A percentile compares a stretch with the other conserved stretches of the same genome.
Conservation (phyloP, 2,113 vertebrate species). For the Diadophis punctatus region DNA sequence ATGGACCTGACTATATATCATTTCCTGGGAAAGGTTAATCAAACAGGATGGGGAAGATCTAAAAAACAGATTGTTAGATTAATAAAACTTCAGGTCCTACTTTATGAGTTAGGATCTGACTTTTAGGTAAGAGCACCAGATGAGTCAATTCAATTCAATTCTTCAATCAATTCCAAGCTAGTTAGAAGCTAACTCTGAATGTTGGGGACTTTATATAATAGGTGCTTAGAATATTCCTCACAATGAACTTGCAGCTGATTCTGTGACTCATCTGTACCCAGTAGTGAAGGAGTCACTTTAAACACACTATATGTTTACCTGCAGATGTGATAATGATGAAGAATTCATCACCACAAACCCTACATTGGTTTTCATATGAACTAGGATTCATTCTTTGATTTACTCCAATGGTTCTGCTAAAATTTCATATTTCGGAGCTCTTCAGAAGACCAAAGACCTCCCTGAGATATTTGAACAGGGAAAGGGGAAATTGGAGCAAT, state of each 20-base stretch:
- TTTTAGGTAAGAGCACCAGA: neutral
- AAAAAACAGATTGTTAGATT: neutral
- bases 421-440: neutral
- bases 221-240: neutral
- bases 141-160: neutral
- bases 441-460: neutral
- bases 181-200: neutral
- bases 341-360: neutral
- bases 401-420: neutral
- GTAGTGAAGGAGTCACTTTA: neutral
- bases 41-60: neutral
- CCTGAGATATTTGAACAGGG: no score
- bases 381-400: neutral
- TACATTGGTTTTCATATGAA: neutral
- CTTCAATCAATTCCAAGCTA: neutral
- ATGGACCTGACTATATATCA: neutral
- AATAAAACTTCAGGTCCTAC: neutral
- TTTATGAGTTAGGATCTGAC: neutral
- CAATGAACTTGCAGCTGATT: neutral
- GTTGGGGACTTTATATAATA: neutral
- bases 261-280: neutral
- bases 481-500: neutral
- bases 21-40: neutral
- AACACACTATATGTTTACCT: neutral
- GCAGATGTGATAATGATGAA: neutral